Conservation (phyloP, 2,888 invertebrate genomes). For the Macrophya annulata region DNA sequence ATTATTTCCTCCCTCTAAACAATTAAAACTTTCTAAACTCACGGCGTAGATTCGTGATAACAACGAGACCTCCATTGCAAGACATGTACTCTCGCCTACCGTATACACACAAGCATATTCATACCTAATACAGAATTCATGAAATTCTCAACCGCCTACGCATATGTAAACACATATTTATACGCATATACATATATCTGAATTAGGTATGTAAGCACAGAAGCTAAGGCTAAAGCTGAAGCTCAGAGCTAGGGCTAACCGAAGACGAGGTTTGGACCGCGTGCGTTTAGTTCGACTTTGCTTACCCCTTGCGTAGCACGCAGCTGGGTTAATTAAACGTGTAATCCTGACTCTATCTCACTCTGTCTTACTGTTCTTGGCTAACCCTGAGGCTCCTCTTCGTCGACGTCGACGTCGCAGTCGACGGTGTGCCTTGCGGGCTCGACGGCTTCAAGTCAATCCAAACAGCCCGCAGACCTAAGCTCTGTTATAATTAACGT, state of each 20-base stretch:
- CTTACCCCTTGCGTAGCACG: conserved; percentile 34
- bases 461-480: conserved; percentile 64
- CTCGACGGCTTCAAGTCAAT: conserved; percentile 64
- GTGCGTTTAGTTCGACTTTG: conserved; percentile 39
- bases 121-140: conserved; percentile 3
- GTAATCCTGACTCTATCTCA: conserved; percentile 54
- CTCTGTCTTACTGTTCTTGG: conserved; percentile 35
- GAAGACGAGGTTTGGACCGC: conserved; percentile 34
- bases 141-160: not conserved
- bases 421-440: not conserved
- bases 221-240: not conserved
- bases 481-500: conserved; percentile 72
- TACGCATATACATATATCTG: not conserved
- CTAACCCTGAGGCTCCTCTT: conserved; percentile 15
- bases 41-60: not conserved
- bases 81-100: too few relatives aligned
- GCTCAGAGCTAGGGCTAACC: not conserved
- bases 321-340: conserved; percentile 63
- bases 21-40: conserved; percentile 47
- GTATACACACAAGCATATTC: not conserved
- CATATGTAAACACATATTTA: not conserved
- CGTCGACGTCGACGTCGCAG: conserved; percentile 22
- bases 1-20: conserved; percentile 48
- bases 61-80: not conserved
- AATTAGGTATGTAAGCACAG: conserved; percentile 18